Conservation (phyloP, 2,888 invertebrate genomes). For the Poecilus cupreus region DNA sequence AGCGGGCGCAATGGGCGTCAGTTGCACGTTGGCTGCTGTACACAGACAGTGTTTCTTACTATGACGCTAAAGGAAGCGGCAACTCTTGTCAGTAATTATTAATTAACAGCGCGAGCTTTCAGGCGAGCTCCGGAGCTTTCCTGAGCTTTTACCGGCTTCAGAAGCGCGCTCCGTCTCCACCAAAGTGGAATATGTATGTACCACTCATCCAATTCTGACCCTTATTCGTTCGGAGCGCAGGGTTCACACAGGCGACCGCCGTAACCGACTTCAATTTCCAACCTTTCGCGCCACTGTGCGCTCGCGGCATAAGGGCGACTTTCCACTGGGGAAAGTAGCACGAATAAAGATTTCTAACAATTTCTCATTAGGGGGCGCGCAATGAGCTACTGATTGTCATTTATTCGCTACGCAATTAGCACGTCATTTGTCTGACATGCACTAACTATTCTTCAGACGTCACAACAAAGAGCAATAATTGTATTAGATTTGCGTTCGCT, state of each 20-base stretch:
- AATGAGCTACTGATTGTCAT: slow-evolving; percentile 72
- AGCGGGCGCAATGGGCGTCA: neutral
- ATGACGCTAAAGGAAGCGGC: slow-evolving; percentile 72
- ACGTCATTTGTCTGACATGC: slow-evolving; percentile 68
- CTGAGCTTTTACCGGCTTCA: slow-evolving; percentile 74
- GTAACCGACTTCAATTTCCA: slow-evolving; percentile 53
- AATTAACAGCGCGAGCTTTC: slow-evolving; percentile 75
- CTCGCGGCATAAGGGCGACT: slow-evolving; percentile 63
- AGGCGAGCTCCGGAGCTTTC: slow-evolving; percentile 70
- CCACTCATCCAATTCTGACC: slow-evolving; percentile 63
- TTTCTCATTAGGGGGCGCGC: slow-evolving; percentile 71
- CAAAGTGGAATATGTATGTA: slow-evolving; percentile 71
- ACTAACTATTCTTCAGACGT: slow-evolving; percentile 55
- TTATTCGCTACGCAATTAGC: slow-evolving; percentile 72
- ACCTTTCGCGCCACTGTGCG: slow-evolving; percentile 59
- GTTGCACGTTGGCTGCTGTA: slow-evolving; percentile 48
- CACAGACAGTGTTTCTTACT: slow-evolving; percentile 58
- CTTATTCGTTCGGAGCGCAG: slow-evolving; percentile 6
- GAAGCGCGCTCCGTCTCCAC: slow-evolving; percentile 69
- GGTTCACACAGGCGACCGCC: slow-evolving; percentile 41
- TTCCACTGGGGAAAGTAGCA: slow-evolving; percentile 57
- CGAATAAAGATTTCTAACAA: slow-evolving; percentile 72
- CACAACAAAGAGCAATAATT: slow-evolving; percentile 58
- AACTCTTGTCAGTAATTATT: slow-evolving; percentile 75
- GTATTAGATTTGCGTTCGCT: slow-evolving; percentile 44